Base-by-base conservation (phyloP, 2,113 vertebrate genomes). In the Eleginops maclovinus region DNA sequence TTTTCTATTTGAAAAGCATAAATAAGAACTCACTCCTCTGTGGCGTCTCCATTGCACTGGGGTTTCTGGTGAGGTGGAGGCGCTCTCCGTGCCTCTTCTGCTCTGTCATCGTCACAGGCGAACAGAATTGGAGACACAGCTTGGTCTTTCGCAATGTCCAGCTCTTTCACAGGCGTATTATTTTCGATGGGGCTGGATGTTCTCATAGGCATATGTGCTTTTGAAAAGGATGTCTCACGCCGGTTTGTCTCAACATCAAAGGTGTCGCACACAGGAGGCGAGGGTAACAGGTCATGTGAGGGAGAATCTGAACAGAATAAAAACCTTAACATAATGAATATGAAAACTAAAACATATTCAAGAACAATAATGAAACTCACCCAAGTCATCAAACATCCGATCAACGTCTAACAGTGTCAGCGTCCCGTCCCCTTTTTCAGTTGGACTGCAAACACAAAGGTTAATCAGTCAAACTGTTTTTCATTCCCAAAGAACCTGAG, bases 111-210 rank as follows among this genome's bases (percentile, higher is more conserved):
- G 40, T 86, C 89, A 75, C 28, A 68, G n/a, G 61, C 36, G 62
- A 92, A 88, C 1, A 92, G 73, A 69, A 92, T 22, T 3, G 91
- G 89, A 11, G 89, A 89, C 10, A 78, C 75, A 53, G 22, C 26
- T 8, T 10, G 7, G 6, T 58, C n/a, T 46, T 77, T 59, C 49
- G 67, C 49, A 43, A 66, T n/a, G 0, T 41, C 56, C 2, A 56
- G 22, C 31, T 76, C 22, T 22, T 72, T 28, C 47, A 14, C 4
- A 46, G 14, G 63, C 11, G 13, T 2, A 16, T 44, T 83, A 16
- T 36, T 36, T 31, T 86, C 80, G 61, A 91, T 87, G 4, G 94
- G 94, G 47, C 93, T 94, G 50, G 94, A 95, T 0, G 93, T 94
- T 65, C 89, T 92, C 17, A 92, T 59, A 22, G 93, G 90, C 21